Conservation (phyloP, 1,140 invertebrate genomes). For the silkworm (Bombyx mori) region ASM3026992v2 NC_085122.1:1343501-1344000, state of each 20-base stretch:
- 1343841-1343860: background rate
- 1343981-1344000: no score
- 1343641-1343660: conserved; percentile 60
- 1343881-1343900: no score
- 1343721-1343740: conserved; percentile 96
- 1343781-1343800: conserved; percentile 92
- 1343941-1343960: no score
- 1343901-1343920: no score
- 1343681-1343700: conserved; percentile 95
- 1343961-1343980: no score
- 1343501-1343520: no score
- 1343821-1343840: conserved; percentile 60
- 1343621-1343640: conserved; percentile 53
- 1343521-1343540: no score
- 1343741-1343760: conserved; percentile 89
- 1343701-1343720: conserved; percentile 96
- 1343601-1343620: conserved; percentile 42
- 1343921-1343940: no score
- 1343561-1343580: no score
- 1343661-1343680: conserved; percentile 76
- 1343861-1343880: no score
- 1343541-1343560: no score
- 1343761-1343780: conserved; percentile 87
- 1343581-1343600: no score
- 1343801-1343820: conserved; percentile 76